Evolutionary conservation across 1,140 invertebrate species (phyloP).

Genomic region (Tetramorium alpestre): DNA sequence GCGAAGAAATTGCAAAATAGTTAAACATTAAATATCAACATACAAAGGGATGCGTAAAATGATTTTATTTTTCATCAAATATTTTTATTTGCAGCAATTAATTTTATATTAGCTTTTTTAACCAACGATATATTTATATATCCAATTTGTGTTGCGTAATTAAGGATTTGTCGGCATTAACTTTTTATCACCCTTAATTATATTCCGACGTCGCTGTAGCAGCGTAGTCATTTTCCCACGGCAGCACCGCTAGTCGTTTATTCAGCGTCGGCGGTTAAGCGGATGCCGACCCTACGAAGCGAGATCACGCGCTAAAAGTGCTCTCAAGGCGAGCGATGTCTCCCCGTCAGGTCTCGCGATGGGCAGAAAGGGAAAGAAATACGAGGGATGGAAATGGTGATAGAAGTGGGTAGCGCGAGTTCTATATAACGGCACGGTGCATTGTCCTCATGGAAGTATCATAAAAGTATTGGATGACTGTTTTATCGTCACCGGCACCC

Average conservation of each 20-base stretch:
- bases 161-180: background rate
- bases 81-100: background rate
- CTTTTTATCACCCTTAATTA: background rate
- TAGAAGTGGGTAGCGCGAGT: constrained; percentile 41
- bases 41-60: background rate
- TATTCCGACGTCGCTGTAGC: background rate
- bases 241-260: background rate
- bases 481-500: constrained; percentile 67
- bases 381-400: constrained; percentile 25
- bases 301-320: constrained; percentile 41
- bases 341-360: constrained; percentile 10
- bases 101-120: background rate
- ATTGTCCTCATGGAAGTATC: constrained; percentile 48
- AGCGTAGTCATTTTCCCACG: background rate
- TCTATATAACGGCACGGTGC: constrained; percentile 21
- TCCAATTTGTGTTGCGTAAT: background rate
- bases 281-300: constrained; percentile 2
- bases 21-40: background rate
- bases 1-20: background rate
- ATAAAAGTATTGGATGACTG: constrained; percentile 73
- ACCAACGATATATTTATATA: background rate
- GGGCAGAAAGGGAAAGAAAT: constrained; percentile 3
- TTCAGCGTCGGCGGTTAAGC: constrained; percentile 22
- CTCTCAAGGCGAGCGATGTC: constrained; percentile 29
- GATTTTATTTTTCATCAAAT: background rate